Conservation (phyloP, 2,113 vertebrate genomes). For the Paedocypris sp. region DNA sequence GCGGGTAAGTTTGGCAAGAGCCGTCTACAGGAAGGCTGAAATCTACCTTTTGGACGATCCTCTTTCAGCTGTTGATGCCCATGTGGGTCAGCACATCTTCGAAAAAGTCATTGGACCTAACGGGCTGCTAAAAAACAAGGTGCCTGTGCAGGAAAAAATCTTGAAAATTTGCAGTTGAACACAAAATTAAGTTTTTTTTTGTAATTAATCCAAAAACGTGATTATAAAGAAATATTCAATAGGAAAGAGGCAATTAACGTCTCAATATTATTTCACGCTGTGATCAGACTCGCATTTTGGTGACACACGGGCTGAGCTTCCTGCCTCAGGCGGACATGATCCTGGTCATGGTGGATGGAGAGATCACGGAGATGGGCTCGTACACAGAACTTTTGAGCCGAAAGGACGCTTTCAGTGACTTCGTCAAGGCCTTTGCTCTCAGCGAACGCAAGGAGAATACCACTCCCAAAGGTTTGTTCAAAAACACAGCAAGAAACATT, state of each 20-base stretch:
- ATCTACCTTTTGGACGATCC: constrained; percentile 60
- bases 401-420: constrained; percentile 63
- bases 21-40: constrained; percentile 50
- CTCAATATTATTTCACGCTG: too few relatives aligned
- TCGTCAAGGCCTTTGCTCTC: constrained; percentile 50
- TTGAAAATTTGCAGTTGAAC: too few relatives aligned
- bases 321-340: constrained; percentile 69
- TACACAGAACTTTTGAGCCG: constrained; percentile 68
- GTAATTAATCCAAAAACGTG: too few relatives aligned
- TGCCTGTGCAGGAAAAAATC: too few relatives aligned
- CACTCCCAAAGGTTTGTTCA: constrained; percentile 29
- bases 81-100: constrained; percentile 61
- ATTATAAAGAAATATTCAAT: too few relatives aligned
- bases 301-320: constrained; percentile 71
- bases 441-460: constrained; percentile 33
- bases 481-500: too few relatives aligned
- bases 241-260: too few relatives aligned
- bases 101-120: constrained; percentile 51
- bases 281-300: constrained; percentile 70
- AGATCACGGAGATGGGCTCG: constrained; percentile 75
- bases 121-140: constrained; percentile 53
- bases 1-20: constrained; percentile 55
- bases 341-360: constrained; percentile 70
- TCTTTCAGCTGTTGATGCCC: constrained; percentile 57
- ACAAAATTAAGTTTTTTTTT: too few relatives aligned